phyloP scores from a whole-genome alignment of 2,888 invertebrate genomes.

The Yponomeuta malinellus region DNA sequence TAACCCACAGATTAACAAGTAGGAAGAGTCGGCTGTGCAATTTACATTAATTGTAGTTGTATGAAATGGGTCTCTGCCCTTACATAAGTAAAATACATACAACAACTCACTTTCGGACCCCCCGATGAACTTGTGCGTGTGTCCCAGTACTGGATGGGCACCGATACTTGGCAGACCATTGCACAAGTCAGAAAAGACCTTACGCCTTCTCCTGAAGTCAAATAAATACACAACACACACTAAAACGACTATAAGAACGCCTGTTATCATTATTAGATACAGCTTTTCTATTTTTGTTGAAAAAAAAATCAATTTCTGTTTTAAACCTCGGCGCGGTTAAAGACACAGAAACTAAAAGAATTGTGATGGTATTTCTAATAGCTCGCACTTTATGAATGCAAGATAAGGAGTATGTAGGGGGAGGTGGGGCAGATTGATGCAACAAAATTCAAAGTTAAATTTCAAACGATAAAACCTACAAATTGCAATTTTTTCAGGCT shows the following conservation, averaged over 20 bases:
- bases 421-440: too few relatives aligned
- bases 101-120: slow-evolving; percentile 51
- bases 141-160: slow-evolving; percentile 46
- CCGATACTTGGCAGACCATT: slow-evolving; percentile 38
- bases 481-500: too few relatives aligned
- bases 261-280: slow-evolving; percentile 35
- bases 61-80: too few relatives aligned
- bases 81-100: neutral
- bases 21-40: too few relatives aligned
- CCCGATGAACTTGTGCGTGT: slow-evolving; percentile 56
- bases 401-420: too few relatives aligned
- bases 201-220: slow-evolving; percentile 41
- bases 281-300: too few relatives aligned
- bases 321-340: too few relatives aligned
- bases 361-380: neutral
- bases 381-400: neutral
- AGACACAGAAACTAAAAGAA: neutral
- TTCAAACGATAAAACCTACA: too few relatives aligned
- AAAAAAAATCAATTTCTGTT: too few relatives aligned
- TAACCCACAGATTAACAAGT: too few relatives aligned
- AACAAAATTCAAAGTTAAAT: too few relatives aligned
- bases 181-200: slow-evolving; percentile 42
- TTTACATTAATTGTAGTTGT: too few relatives aligned
- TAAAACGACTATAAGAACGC: slow-evolving; percentile 34
- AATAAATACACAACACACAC: slow-evolving; percentile 37